These are phyloP conservation scores for Diploscapter pachys DNA, from an alignment of 1,140 invertebrate genomes.

Conservation along the genomic window DNA sequence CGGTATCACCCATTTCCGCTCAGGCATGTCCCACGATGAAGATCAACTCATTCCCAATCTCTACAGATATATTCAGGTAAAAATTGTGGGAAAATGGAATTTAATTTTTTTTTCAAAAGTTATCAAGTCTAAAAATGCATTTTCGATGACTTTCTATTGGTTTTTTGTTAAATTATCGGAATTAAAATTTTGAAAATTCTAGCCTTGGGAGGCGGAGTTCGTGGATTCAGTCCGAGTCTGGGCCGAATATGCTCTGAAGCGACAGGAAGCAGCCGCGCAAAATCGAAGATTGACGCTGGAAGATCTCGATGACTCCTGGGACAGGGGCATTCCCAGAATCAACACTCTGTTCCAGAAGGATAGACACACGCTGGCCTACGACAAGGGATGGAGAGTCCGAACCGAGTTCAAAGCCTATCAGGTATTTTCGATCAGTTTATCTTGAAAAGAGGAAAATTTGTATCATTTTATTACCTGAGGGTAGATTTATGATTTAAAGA, in stretches of 20 bases:
- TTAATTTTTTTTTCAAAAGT: slow-evolving; percentile 17
- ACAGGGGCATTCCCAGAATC: slow-evolving; percentile 95
- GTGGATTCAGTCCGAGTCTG: slow-evolving; percentile 98
- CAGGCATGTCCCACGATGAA: slow-evolving; percentile 98
- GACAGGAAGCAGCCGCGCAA: slow-evolving; percentile 97
- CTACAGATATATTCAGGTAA: slow-evolving; percentile 70
- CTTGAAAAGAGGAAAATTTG: no score
- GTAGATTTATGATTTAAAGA: no score
- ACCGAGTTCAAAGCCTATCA: slow-evolving; percentile 98
- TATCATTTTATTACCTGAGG: no score
- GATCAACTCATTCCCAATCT: slow-evolving; percentile 99
- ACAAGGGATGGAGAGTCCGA: slow-evolving; percentile 97
- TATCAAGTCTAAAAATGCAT: no score
- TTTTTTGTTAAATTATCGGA: no score
- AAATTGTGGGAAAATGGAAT: background rate
- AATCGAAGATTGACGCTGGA: slow-evolving; percentile 95
- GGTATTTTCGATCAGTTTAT: background rate
- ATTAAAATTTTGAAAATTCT: slow-evolving; percentile 65
- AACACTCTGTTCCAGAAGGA: slow-evolving; percentile 99
- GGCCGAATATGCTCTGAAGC: slow-evolving; percentile 97
- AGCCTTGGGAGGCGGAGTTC: slow-evolving; percentile 99
- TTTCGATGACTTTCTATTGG: no score
- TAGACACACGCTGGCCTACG: slow-evolving; percentile 94
- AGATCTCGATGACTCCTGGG: slow-evolving; percentile 98
- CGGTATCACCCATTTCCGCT: slow-evolving; percentile 98